A percentile compares a stretch with the other conserved stretches of the same genome.
These are phyloP conservation scores for Microctonus brassicae DNA, from an alignment of 2,888 invertebrate species.

Conservation along the genomic window DNA sequence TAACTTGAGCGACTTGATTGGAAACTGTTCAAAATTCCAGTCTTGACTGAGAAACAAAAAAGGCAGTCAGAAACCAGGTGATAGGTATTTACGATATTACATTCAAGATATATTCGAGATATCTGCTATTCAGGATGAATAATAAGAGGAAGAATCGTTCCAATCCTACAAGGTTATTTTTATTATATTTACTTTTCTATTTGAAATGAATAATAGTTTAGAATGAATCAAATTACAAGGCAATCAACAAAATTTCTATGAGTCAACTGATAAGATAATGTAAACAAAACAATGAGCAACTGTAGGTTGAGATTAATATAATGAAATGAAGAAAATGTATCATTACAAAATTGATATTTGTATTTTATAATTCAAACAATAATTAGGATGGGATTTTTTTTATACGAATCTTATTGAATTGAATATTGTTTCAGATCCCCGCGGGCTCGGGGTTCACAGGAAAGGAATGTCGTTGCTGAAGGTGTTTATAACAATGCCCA, in stretches of 20 bases:
- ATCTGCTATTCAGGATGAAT: slow-evolving; percentile 77
- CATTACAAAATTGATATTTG: too few species aligned
- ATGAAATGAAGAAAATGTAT: too few species aligned
- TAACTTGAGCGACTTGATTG: slow-evolving; percentile 33
- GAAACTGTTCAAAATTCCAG: slow-evolving; percentile 82
- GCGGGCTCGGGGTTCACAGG: slow-evolving; percentile 72
- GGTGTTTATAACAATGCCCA: slow-evolving; percentile 91
- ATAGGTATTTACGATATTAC: slow-evolving; percentile 65
- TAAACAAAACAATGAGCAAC: not conserved
- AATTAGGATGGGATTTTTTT: not conserved
- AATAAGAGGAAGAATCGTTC: slow-evolving; percentile 89
- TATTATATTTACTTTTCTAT: not conserved
- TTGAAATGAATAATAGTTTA: not conserved
- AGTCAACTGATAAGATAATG: not conserved
- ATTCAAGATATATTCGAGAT: slow-evolving; percentile 62
- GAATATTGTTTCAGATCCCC: slow-evolving; percentile 73
- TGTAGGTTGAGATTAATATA: too few species aligned
- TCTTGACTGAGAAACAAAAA: slow-evolving; percentile 85
- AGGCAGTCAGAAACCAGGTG: slow-evolving; percentile 81
- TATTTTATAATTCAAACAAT: slow-evolving; percentile 1
- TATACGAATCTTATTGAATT: too few species aligned
- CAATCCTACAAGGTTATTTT: slow-evolving; percentile 78
- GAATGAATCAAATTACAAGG: not conserved
- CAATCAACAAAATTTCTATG: too few species aligned
- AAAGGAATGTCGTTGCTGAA: slow-evolving; percentile 79